Conservation (phyloP, 2,113 vertebrate genomes). For the Pseudopipra pipra region DNA sequence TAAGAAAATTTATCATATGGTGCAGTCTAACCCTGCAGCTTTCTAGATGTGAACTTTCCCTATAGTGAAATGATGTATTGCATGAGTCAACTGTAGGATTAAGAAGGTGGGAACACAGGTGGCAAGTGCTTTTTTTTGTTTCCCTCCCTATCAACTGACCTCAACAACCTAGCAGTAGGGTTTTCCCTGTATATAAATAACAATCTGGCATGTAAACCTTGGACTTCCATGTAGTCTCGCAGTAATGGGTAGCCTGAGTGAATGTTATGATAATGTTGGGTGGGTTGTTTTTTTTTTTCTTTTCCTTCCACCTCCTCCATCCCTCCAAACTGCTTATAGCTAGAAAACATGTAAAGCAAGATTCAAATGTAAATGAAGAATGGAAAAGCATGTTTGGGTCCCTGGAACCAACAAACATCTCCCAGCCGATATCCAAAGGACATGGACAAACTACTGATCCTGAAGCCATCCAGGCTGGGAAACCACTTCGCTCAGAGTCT, state of each 20-base stretch:
- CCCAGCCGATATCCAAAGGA: conserved; percentile 76
- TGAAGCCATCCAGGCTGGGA: conserved; percentile 71
- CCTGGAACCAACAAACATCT: conserved; percentile 85
- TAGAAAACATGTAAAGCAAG: conserved; percentile 93
- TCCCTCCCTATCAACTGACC: neutral
- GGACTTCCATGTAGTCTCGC: neutral
- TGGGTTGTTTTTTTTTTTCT: neutral
- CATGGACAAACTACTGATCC: conserved; percentile 70
- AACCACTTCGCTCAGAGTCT: conserved; percentile 79
- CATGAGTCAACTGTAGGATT: neutral
- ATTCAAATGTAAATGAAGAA: conserved; percentile 95
- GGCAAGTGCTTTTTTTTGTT: neutral
- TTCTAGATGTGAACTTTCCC: neutral
- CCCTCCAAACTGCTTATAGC: conserved; percentile 65
- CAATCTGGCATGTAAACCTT: neutral
- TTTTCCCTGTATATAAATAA: neutral
- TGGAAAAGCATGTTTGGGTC: conserved; percentile 99
- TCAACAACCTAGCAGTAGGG: neutral
- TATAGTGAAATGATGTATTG: neutral
- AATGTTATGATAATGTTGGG: neutral
- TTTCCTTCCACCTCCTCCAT: neutral
- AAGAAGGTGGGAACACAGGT: neutral
- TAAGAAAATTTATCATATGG: neutral
- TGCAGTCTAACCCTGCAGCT: neutral
- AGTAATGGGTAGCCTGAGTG: neutral